phyloP scores from a whole-genome alignment of 2,113 vertebrate genomes.

The Otocyon megalotis region DNA sequence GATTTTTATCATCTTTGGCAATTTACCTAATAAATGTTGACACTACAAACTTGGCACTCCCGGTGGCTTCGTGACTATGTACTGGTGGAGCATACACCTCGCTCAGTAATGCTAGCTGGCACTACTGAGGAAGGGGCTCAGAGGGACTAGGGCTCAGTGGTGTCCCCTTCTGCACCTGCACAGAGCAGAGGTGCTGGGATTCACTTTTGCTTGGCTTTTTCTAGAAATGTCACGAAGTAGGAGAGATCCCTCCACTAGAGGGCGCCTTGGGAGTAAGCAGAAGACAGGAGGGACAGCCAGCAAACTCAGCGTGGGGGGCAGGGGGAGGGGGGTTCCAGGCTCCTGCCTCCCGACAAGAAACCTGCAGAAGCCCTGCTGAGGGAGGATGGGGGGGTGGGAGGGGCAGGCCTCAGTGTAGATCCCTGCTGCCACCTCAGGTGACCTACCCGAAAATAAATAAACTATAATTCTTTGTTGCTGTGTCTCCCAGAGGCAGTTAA shows the following conservation, averaged over 20 bases:
- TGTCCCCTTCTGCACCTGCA: neutral
- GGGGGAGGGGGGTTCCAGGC: neutral
- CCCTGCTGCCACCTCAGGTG: neutral
- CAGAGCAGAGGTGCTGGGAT: neutral
- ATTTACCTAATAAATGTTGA: neutral
- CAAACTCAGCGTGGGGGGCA: rapidly evolving
- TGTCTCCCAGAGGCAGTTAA: neutral
- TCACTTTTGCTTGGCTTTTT: neutral
- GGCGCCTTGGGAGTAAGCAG: constrained; percentile 69
- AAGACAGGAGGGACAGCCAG: neutral
- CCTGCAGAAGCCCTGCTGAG: neutral
- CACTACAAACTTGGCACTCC: neutral
- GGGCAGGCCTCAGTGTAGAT: neutral
- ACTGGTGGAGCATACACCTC: neutral
- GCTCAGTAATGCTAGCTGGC: neutral
- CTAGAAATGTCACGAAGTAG: neutral
- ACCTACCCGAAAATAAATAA: neutral
- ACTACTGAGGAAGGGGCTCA: neutral
- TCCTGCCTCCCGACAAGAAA: neutral
- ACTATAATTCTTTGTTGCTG: neutral
- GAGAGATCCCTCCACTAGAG: constrained; percentile 68
- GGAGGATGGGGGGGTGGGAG: too few relatives aligned
- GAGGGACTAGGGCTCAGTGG: neutral
- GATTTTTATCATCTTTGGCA: neutral
- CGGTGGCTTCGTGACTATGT: neutral